Evolutionary conservation across 2,797 vertebrate species (phyloP), one percentile per base, ranked within the genome.

Genomic region (Cyprinodon diabolis): DNA sequence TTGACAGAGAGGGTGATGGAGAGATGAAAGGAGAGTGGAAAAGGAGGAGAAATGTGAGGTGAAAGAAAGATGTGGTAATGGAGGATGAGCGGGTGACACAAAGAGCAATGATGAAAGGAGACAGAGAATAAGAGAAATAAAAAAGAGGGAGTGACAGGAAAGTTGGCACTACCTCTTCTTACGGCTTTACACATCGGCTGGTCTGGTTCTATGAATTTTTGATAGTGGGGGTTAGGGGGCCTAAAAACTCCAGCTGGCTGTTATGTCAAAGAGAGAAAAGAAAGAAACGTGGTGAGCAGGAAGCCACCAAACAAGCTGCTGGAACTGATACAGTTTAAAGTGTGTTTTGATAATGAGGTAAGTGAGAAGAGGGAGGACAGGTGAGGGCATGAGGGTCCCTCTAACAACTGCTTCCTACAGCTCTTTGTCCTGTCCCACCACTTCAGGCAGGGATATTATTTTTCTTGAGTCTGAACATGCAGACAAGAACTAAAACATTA

Each of bases 131-230:
- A 81, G 82, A 82, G 82, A 76, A 69, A 79, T 81, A 58, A 76
- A 76, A 43, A 73, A 77, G 80, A 82, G 63, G 72, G 80, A 84
- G 80, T 76, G 81, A 88, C 75, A 77, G 79, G 74, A 86, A 83
- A 86, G 86, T 80, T 2, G 77, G 56, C 40, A 79, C 55, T 15
- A 65, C 72, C 70, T 77, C 76, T 76, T 76, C 79, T 82, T 51
- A 4, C 70, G n/a, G 76, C 77, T 76, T 81, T 76, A 72, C 79
- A 47, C 51, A 70, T 89, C 76, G 83, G 75, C 82, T 86, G 84
- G 82, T 81, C 80, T 68, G 78, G 69, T 82, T 90, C 86, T 86
- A 89, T 92, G 91, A 90, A 92, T 92, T 90, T 90, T 90, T 90
- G 87, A 92, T 91, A 82, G 79, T n/a, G 66, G 54, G 80, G 82